These are phyloP conservation scores for Drosophila pegasa DNA, from an alignment of 2,888 invertebrate genomes.

Conservation along the genomic window DNA sequence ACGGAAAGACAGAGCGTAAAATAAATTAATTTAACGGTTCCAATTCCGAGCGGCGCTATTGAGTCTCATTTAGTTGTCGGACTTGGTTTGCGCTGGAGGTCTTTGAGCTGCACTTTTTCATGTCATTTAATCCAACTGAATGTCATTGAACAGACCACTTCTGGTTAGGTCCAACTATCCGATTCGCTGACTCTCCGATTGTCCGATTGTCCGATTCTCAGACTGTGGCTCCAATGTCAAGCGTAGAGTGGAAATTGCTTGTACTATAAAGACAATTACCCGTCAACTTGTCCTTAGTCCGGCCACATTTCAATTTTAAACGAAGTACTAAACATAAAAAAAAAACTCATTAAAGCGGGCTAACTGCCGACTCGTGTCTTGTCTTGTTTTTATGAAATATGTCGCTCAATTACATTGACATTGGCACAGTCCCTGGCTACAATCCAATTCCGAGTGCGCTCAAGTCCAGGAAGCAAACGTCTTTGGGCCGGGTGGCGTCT, in stretches of 20 bases:
- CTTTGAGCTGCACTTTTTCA: conserved; percentile 27
- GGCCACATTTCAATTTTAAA: conserved; percentile 41
- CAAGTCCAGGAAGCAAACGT: conserved; percentile 30
- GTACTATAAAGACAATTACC: conserved; percentile 31
- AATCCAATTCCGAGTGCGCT: conserved; percentile 10
- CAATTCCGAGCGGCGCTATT: background rate
- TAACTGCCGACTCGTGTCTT: conserved; percentile 38
- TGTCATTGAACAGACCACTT: conserved; percentile 67
- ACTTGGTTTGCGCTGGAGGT: conserved; percentile 28
- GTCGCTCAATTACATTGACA: conserved; percentile 26
- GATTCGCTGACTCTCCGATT: background rate
- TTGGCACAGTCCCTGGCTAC: conserved; percentile 4
- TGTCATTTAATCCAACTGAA: conserved; percentile 49
- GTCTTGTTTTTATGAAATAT: conserved; percentile 13
- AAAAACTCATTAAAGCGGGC: conserved; percentile 37
- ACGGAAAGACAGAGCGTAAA: background rate
- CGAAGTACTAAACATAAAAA: conserved; percentile 8
- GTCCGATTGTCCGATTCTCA: background rate
- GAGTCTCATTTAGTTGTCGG: conserved; percentile 23
- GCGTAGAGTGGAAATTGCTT: conserved; percentile 27
- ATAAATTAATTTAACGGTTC: conserved; percentile 3
- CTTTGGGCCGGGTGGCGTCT: conserved; percentile 5
- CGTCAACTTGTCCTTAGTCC: conserved; percentile 43
- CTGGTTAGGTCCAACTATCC: conserved; percentile 52
- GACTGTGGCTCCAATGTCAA: conserved; percentile 63